Conservation (phyloP, 92 coral and sea anemone genomes). For the Parazoanthus atlanticus region DNA sequence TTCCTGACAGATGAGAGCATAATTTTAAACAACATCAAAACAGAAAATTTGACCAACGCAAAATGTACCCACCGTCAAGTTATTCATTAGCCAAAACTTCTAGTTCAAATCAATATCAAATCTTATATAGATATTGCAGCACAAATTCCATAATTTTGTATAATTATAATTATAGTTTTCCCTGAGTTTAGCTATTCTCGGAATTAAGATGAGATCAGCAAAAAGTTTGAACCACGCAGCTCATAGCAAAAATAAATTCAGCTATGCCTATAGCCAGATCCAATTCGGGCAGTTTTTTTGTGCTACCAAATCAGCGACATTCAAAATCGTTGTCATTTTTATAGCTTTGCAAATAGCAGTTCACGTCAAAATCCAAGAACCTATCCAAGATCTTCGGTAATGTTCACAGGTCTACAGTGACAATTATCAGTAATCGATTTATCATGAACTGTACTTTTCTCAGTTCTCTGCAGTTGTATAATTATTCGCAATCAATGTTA, state of each 20-base stretch:
- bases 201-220: neutral
- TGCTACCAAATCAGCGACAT: neutral
- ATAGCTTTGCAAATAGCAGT: neutral
- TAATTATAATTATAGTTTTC: too few relatives aligned
- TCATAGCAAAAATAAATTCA: neutral
- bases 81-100: neutral
- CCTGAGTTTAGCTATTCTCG: neutral
- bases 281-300: neutral
- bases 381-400: neutral
- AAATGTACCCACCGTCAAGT: neutral
- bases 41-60: neutral
- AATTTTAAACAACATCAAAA: too few relatives aligned
- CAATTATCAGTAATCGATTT: neutral
- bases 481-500: neutral
- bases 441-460: neutral
- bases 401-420: neutral
- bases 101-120: neutral
- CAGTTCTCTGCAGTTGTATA: neutral
- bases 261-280: neutral
- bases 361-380: too few relatives aligned
- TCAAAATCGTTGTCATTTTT: too few relatives aligned
- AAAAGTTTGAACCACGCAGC: neutral
- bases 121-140: neutral
- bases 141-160: neutral
- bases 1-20: neutral